Base-by-base conservation (phyloP, 2,113 vertebrate genomes). In the Varanus komodoensis region DNA sequence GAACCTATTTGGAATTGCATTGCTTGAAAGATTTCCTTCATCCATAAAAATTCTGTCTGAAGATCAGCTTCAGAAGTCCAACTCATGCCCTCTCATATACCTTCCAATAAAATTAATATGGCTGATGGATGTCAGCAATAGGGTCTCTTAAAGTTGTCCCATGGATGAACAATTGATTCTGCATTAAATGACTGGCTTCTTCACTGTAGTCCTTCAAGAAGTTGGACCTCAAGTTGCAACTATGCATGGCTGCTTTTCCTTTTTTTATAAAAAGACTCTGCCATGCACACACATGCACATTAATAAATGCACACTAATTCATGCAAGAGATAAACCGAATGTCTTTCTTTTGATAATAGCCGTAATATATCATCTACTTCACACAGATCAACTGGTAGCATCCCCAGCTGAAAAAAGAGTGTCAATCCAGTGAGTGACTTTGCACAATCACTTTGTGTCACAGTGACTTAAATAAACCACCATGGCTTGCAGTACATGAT, bases 331-430 rank as follows among this genome's bases (percentile, higher is more conserved):
- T 57, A 86, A n/a, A 69, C 23, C 69, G 80, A 91, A 2, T 93
- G 71, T 27, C 50, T 82, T 79, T 84, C 38, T 7, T 91, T 57
- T 89, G 86, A 64, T 93, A 92, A 50, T 67, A n/a, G 87, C 93
- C 54, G 0, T 92, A 74, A 90, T 94, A 89, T 96, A 9, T 12
- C 88, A 15, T 87, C 91, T 48, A 38, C 93, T 94, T 92, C 87
- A 50, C 74, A 64, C 80, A 79, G 81, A 15, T 89, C 0, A 52
- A 94, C 95, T 94, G 82, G 92, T 93, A 86, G 86, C 54, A 90
- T 0, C 11, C 1, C 88, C 92, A 91, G 89, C 93, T 89, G 95
- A 93, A 89, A 87, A 19, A 78, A 57, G 87, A 87, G 94, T 92
- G 54, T 57, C 12, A 57, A 57, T 57, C 7, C 7, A 57, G 12